Base-by-base conservation (phyloP, 2,797 vertebrate species). In the Urocyon cinereoargenteus region DNA sequence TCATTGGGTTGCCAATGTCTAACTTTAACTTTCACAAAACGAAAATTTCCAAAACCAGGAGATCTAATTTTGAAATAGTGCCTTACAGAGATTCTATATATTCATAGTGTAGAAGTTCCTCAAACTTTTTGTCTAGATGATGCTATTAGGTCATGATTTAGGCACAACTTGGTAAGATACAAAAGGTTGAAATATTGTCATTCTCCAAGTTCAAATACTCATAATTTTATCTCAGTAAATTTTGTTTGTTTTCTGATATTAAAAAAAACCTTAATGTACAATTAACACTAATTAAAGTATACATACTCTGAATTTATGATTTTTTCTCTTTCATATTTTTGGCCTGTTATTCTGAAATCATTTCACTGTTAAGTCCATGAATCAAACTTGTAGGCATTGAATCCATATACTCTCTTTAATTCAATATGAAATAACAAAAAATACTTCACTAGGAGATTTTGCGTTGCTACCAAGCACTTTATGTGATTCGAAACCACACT, bases 21-120 rank as follows among this genome's bases (percentile, higher is more conserved):
- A 91, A 83, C 8, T 59, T 84, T 87, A 64, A 62, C 86, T 92
- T 87, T 96, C 57, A 86, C 16, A 91, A 96, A 93, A 87, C 64
- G n/a, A 79, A 96, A 72, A 4, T 82, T 95, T 90, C 75, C 28
- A 81, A 86, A 86, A 28, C 53, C 36, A 93, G 53, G 24, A 55
- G 2, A 49, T 68, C 78, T 92, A 68, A 77, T 45, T 75, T 70
- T 45, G 40, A 95, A 95, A 88, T 72, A 78, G 3, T 45, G 34
- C 3, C 40, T 90, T 62, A 45, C 3, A 73, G 75, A 89, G 3
- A 0, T 77, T 87, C 34, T 72, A 1, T 86, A 82, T 70, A 40
- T 86, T 92, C 57, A n/a, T 22, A 64, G 34, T 18, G 3, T 40
- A 82, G 55, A 92, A n/a, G 13, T 85, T 78, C 6, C 62, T 68